Evolutionary conservation across 2,113 vertebrate genomes (phyloP).

Genomic region (Sceloporus undulatus): DNA sequence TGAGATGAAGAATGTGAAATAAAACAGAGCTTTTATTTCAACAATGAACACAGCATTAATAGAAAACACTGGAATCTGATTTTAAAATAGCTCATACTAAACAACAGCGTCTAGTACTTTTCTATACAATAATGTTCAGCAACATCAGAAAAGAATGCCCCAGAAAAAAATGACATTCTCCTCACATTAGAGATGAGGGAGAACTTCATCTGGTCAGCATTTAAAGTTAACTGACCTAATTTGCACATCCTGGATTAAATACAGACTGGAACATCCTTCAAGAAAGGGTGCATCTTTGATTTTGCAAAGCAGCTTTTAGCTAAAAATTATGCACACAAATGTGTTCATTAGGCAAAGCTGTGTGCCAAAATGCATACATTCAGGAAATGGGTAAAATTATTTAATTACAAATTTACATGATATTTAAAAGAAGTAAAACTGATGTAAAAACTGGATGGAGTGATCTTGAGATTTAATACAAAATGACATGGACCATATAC

Average conservation of each 20-base stretch:
- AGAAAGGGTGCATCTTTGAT: background rate
- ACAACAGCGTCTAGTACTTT: background rate
- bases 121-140: background rate
- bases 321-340: background rate
- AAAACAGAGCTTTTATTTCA: background rate
- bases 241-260: background rate
- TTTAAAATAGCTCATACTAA: background rate
- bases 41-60: background rate
- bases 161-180: too few species aligned
- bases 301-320: background rate
- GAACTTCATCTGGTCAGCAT: background rate
- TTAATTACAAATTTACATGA: background rate
- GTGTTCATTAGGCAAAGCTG: background rate
- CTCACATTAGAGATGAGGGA: background rate
- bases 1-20: constrained; percentile 4
- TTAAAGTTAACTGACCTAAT: background rate
- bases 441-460: background rate
- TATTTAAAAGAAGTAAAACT: background rate
- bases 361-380: background rate
- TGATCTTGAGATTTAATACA: background rate
- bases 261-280: background rate
- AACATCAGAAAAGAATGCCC: background rate
- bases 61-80: background rate
- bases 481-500: background rate
- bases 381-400: background rate